Evolutionary conservation across 2,113 vertebrate genomes (phyloP).

Genomic region (Condylura cristata): DNA sequence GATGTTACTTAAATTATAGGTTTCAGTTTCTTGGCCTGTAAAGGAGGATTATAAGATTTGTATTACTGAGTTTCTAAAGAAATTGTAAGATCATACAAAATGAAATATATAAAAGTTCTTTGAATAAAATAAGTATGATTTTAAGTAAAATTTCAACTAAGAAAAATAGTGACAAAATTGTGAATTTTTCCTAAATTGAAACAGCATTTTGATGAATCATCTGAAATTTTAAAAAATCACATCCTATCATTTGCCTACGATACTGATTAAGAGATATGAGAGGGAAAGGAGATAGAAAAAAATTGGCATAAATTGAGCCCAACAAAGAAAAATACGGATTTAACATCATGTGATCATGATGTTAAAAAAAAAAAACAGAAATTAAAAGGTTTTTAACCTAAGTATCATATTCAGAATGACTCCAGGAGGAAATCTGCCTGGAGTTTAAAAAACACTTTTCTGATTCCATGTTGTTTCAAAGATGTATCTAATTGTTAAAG

Average conservation of each 20-base stretch:
- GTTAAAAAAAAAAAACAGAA: neutral
- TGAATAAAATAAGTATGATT: neutral
- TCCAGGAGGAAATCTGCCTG: neutral
- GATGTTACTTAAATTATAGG: neutral
- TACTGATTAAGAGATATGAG: neutral
- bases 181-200: neutral
- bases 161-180: neutral
- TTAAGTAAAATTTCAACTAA: slow-evolving; percentile 29
- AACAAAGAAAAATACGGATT: neutral
- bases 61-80: neutral
- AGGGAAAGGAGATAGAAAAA: neutral
- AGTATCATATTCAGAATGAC: neutral
- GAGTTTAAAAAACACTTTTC: neutral
- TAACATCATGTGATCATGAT: neutral
- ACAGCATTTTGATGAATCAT: slow-evolving; percentile 7
- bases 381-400: neutral
- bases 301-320: neutral
- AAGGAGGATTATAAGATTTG: slow-evolving; percentile 25
- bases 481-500: neutral
- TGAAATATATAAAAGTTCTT: neutral
- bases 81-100: neutral
- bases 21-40: slow-evolving; percentile 43
- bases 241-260: neutral
- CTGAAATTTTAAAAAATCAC: slow-evolving; percentile 28
- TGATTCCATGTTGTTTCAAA: neutral